phyloP scores from a whole-genome alignment of 2,113 vertebrate genomes.

The Ophthalmolycus amberensis region DNA sequence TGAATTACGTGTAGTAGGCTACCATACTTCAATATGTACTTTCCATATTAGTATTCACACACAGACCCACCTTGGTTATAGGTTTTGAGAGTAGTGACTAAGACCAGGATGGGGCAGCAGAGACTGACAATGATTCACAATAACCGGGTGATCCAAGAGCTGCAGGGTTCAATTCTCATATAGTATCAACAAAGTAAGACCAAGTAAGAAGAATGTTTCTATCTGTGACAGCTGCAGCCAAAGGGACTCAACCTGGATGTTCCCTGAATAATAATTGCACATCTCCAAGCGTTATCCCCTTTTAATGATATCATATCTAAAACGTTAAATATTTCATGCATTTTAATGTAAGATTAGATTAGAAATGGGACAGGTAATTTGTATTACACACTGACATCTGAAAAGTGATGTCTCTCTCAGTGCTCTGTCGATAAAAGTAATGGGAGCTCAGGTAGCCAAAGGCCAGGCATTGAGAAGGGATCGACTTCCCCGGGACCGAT shows the following conservation, averaged over 20 bases:
- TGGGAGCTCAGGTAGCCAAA: constrained; percentile 51
- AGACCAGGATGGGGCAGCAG: constrained; percentile 48
- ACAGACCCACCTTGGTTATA: background rate
- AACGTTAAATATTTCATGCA: constrained; percentile 10
- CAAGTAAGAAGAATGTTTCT: background rate
- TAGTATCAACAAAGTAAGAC: background rate
- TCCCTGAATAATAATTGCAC: constrained; percentile 5
- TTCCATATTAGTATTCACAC: background rate
- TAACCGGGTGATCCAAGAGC: constrained; percentile 4
- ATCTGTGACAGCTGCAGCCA: background rate
- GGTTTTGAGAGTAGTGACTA: background rate
- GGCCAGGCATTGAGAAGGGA: constrained; percentile 50
- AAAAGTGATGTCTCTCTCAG: constrained; percentile 27
- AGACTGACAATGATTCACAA: constrained; percentile 7
- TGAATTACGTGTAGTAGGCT: background rate
- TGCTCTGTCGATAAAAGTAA: constrained; percentile 32
- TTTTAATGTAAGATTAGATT: constrained; percentile 19
- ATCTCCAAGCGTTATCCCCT: constrained; percentile 5
- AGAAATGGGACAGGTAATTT: constrained; percentile 27
- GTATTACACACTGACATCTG: constrained; percentile 24
- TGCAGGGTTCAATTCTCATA: background rate
- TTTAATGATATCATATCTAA: constrained; percentile 9
- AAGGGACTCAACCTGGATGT: constrained; percentile 6
- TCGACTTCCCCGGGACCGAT: constrained; percentile 38
- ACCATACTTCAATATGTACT: background rate